Evolutionary conservation across 2,113 vertebrate species (phyloP), one percentile per base, ranked within the genome.

Genomic region (Eleginops maclovinus): DNA sequence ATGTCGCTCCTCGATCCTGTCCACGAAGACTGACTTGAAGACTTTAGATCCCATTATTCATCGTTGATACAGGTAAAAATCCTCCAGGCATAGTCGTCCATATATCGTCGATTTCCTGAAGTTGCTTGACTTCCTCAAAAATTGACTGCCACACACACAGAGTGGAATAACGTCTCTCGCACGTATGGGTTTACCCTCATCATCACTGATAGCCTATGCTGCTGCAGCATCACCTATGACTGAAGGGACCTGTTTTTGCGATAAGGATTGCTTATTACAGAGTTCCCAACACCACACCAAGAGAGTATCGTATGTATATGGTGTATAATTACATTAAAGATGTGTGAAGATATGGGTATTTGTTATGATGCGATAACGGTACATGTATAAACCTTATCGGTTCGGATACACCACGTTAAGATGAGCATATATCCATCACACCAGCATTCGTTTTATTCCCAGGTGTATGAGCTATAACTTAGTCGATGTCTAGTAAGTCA

Each of bases 61-160:
- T 28, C 46, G 14, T 17, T 2, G 3, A 10, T 36, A 1, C 14
- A 7, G 28, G 9, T 44, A 44, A 36, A 72, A 66, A 67, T 10
- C 10, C 5, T 10, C 16, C 26, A 9, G 44, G 21, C 9, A 19
- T 0, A 16, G 46, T 19, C 26, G 0, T 2, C 3, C 24, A 21
- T 5, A 54, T 9, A 65, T 71, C 79, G 41, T 82, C 87, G 75
- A 65, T 79, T 79, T 67, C 54, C 64, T 51, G 16, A 46, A 59
- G 79, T 65, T 70, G 58, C 19, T 41, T 10, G 28, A 87, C 89
- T 87, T 91, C 89, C 91, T 88, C 72, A 77, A 62, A 79, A 70
- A 54, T 0, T 7, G 49, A 68, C n/a, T 77, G 81, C 73, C 87
- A 78, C 90, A 88, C 74, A 44, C 31, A 28, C n/a, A 26, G 12